These are phyloP conservation scores for Drosophila helvetica DNA, from an alignment of 2,888 invertebrate genomes.

Conservation along the genomic window DNA sequence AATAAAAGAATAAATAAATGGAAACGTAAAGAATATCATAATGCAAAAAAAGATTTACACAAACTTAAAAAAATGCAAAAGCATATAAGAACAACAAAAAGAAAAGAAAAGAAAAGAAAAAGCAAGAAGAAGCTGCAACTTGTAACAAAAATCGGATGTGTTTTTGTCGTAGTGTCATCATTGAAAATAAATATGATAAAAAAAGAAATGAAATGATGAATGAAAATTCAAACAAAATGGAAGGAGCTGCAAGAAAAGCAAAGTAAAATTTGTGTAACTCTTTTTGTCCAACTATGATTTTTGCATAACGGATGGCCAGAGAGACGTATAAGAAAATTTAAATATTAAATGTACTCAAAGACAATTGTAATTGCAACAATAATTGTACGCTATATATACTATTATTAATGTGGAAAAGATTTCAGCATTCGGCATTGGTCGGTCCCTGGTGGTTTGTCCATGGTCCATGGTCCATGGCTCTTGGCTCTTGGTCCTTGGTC, in stretches of 20 bases:
- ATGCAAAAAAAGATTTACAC: slow-evolving; percentile 76
- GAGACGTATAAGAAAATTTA: slow-evolving; percentile 64
- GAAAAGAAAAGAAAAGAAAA: slow-evolving; percentile 56
- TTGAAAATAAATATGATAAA: slow-evolving; percentile 44
- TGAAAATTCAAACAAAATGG: slow-evolving; percentile 29
- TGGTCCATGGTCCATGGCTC: background rate
- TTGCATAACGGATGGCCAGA: slow-evolving; percentile 66
- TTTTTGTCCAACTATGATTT: slow-evolving; percentile 75
- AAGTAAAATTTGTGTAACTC: slow-evolving; percentile 63
- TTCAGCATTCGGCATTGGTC: slow-evolving; percentile 39
- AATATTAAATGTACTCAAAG: slow-evolving; percentile 83
- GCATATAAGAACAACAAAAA: slow-evolving; percentile 52
- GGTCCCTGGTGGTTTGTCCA: slow-evolving; percentile 1
- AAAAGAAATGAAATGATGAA: slow-evolving; percentile 23
- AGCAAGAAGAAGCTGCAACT: slow-evolving; percentile 60
- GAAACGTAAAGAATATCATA: slow-evolving; percentile 67
- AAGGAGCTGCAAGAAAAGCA: slow-evolving; percentile 41
- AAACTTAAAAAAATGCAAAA: slow-evolving; percentile 64
- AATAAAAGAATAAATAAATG: slow-evolving; percentile 63
- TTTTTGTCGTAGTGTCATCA: slow-evolving; percentile 81
- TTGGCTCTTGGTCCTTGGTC: too few relatives aligned
- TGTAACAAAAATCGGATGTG: slow-evolving; percentile 71
- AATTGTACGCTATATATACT: slow-evolving; percentile 83
- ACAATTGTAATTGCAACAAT: slow-evolving; percentile 84
- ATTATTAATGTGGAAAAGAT: slow-evolving; percentile 66